Base-by-base conservation (phyloP, 2,113 vertebrate species). In the Proteles cristata region DNA sequence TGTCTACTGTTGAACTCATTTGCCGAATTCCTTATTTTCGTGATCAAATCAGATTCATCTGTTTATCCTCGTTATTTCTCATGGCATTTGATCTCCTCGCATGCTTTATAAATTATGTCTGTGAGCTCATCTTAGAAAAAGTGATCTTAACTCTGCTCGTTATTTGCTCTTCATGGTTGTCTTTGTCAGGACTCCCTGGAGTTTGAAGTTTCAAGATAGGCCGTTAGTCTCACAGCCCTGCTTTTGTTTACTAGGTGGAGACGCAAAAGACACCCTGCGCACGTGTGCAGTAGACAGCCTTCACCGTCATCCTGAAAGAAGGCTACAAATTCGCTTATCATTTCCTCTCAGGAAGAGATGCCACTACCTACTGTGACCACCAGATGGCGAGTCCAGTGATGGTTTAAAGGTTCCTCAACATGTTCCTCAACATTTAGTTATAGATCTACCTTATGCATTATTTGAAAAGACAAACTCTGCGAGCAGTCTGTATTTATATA, bases 41-140 rank as follows among this genome's bases (percentile, higher is more conserved):
- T n/a, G 33, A 90, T 61, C 81, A 93, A 55, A 73, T 95, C 19
- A 39, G 45, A 96, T 86, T 89, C 4, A 74, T 66, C 43, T 79
- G 3, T 31, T 33, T 31, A 23, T 50, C 50, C 63, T 88, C 85
- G 7, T 58, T 76, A 85, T 81, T 91, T 71, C 50, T 93, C 31
- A 39, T 69, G 77, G 53, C 61, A 81, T 86, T 81, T 77, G 26
- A 86, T 92, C 85, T 93, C 31, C n/a, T 92, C 35, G 55, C 10
- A 48, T 91, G 65, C 50, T 81, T 85, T 86, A 11, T 77, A 94
- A 92, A 50, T 81, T 82, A 86, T 53, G 16, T 92, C 73, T 77
- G 73, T 86, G 80, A 94, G 58, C 43, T 86, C 66, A 85, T 95
- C 45, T 95, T 85, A 87, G 35, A 61, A 71, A 61, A 87, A 50